phyloP scores from a whole-genome alignment of 2,113 vertebrate genomes.

The Ranitomeya variabilis region DNA sequence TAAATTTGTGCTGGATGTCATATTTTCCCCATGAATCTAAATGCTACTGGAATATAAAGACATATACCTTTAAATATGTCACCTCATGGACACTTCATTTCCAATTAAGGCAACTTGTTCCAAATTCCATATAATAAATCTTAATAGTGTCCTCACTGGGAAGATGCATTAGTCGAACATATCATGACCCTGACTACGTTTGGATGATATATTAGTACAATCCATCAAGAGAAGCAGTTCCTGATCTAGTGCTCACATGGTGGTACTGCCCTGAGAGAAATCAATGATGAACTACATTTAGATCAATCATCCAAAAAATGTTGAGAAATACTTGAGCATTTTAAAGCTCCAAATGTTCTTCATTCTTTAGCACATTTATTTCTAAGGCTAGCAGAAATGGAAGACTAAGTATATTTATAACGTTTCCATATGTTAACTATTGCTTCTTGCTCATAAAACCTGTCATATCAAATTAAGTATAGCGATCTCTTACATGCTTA shows the following conservation, averaged over 20 bases:
- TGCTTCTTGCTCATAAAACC: neutral
- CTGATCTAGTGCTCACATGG: slow-evolving; percentile 53
- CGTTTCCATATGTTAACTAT: slow-evolving; percentile 10
- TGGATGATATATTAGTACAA: slow-evolving; percentile 56
- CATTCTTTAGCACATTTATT: slow-evolving; percentile 43
- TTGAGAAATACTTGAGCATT: slow-evolving; percentile 29
- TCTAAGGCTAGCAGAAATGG: slow-evolving; percentile 2
- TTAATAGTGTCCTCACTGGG: slow-evolving; percentile 45
- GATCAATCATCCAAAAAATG: slow-evolving; percentile 54
- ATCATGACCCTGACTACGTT: slow-evolving; percentile 53
- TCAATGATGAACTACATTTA: slow-evolving; percentile 56
- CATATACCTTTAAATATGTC: slow-evolving; percentile 41
- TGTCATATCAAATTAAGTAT: neutral
- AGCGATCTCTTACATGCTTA: neutral
- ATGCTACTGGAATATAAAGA: slow-evolving; percentile 14
- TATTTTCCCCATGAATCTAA: neutral
- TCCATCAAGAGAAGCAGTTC: slow-evolving; percentile 54
- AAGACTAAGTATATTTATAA: slow-evolving; percentile 10
- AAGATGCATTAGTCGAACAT: slow-evolving; percentile 57
- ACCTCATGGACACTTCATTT: slow-evolving; percentile 50
- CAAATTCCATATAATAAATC: slow-evolving; percentile 50
- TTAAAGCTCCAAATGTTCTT: slow-evolving; percentile 31
- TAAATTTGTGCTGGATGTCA: neutral
- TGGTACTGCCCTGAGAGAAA: slow-evolving; percentile 56
- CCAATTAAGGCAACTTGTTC: slow-evolving; percentile 53